These are phyloP conservation scores for Dastarcus helophoroides DNA, from an alignment of 2,888 invertebrate species.

Conservation along the genomic window DNA sequence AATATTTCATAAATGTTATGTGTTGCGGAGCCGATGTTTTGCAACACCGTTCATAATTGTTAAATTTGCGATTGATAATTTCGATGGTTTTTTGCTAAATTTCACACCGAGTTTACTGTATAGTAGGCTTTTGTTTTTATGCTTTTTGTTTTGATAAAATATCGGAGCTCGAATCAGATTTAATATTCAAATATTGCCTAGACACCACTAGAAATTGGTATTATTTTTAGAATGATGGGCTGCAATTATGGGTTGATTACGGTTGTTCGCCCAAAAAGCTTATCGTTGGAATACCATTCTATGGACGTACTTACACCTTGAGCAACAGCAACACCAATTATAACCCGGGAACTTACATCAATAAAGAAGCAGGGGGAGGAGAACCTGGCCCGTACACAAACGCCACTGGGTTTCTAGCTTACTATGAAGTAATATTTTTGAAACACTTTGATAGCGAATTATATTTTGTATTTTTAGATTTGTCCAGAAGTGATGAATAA, in stretches of 20 bases:
- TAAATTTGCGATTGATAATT: too few species aligned
- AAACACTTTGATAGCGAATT: background rate
- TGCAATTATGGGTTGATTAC: conserved; percentile 77
- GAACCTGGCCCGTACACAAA: conserved; percentile 75
- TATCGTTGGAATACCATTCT: conserved; percentile 81
- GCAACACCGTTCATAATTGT: too few species aligned
- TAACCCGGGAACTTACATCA: conserved; percentile 73
- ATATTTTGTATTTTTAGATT: conserved; percentile 44
- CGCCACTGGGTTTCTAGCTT: conserved; percentile 77
- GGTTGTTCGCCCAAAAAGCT: conserved; percentile 80
- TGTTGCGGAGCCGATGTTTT: too few species aligned
- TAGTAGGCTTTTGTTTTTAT: too few species aligned
- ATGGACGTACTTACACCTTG: conserved; percentile 75
- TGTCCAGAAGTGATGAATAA: conserved; percentile 62
- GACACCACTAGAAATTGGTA: too few species aligned
- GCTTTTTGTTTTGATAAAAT: too few species aligned
- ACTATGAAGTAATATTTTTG: conserved; percentile 59
- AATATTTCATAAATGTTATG: too few species aligned
- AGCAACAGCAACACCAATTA: conserved; percentile 74
- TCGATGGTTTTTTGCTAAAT: too few species aligned
- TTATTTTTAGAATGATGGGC: conserved; percentile 75
- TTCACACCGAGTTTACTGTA: too few species aligned
- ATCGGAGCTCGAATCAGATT: too few species aligned
- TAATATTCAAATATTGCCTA: too few species aligned
- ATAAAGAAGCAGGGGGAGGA: conserved; percentile 84